A percentile compares a stretch with the other conserved stretches of the same genome.
phyloP scores from a whole-genome alignment of 2,113 vertebrate genomes.

The Zosterops lateralis region DNA sequence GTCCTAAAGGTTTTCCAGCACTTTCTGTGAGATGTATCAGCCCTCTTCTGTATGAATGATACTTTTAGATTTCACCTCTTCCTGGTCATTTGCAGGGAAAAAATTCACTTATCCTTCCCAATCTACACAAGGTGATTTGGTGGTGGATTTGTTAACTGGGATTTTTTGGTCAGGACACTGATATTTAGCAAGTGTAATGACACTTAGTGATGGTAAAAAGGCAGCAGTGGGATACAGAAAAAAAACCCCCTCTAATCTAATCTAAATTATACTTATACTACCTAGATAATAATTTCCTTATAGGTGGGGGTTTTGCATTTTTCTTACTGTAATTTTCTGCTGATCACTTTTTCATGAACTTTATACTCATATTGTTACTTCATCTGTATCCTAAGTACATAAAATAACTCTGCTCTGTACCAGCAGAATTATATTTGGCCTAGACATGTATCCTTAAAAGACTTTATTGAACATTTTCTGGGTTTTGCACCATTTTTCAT shows the following conservation, averaged over 20 bases:
- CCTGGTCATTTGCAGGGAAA: neutral
- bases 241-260: neutral
- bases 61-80: neutral
- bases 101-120: neutral
- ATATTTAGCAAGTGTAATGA: neutral
- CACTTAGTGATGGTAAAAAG: neutral
- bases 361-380: neutral
- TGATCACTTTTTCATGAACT: neutral
- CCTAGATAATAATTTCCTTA: neutral
- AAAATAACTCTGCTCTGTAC: neutral
- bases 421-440: neutral
- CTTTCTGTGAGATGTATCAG: neutral
- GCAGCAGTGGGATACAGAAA: neutral
- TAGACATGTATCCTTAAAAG: neutral
- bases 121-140: neutral
- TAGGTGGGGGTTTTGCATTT: neutral
- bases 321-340: neutral
- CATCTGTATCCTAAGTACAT: neutral
- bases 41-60: neutral
- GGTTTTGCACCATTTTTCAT: neutral
- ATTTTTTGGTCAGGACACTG: neutral
- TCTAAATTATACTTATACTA: neutral
- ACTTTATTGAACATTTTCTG: neutral
- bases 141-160: neutral
- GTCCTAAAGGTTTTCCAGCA: neutral